These are phyloP conservation scores for Trachelus tabidus DNA, from an alignment of 2,888 invertebrate species.

Conservation along the genomic window DNA sequence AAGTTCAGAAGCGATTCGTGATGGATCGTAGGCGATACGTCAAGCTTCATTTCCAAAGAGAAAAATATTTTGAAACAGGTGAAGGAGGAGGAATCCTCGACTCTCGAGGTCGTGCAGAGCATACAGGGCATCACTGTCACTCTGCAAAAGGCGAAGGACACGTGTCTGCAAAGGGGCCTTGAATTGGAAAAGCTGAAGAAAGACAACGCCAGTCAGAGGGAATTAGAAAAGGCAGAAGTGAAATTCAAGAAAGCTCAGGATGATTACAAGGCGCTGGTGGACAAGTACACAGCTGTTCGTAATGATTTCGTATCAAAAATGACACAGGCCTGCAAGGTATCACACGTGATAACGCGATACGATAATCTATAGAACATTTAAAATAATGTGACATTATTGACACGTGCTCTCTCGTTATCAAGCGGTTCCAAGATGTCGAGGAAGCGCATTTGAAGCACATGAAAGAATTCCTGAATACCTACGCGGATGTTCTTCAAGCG, in stretches of 20 bases:
- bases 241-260: slow-evolving; percentile 95
- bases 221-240: slow-evolving; percentile 91
- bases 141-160: slow-evolving; percentile 92
- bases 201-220: slow-evolving; percentile 90
- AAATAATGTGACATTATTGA: background rate
- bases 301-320: slow-evolving; percentile 97
- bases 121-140: slow-evolving; percentile 91
- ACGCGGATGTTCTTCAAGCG: slow-evolving; percentile 87
- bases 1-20: background rate
- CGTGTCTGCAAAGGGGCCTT: slow-evolving; percentile 85
- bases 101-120: slow-evolving; percentile 85
- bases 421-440: slow-evolving; percentile 95
- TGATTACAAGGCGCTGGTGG: slow-evolving; percentile 90
- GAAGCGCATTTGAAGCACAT: slow-evolving; percentile 92
- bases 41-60: background rate
- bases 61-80: slow-evolving; percentile 67
- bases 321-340: slow-evolving; percentile 88
- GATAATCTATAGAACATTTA: background rate
- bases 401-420: background rate
- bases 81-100: slow-evolving; percentile 94
- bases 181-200: slow-evolving; percentile 92
- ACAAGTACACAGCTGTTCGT: slow-evolving; percentile 91
- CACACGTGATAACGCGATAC: background rate
- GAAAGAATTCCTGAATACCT: slow-evolving; percentile 93
- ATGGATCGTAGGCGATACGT: background rate